Evolutionary conservation across 2,113 vertebrate genomes (phyloP).

Genomic region (Pheucticus melanocephalus): DNA sequence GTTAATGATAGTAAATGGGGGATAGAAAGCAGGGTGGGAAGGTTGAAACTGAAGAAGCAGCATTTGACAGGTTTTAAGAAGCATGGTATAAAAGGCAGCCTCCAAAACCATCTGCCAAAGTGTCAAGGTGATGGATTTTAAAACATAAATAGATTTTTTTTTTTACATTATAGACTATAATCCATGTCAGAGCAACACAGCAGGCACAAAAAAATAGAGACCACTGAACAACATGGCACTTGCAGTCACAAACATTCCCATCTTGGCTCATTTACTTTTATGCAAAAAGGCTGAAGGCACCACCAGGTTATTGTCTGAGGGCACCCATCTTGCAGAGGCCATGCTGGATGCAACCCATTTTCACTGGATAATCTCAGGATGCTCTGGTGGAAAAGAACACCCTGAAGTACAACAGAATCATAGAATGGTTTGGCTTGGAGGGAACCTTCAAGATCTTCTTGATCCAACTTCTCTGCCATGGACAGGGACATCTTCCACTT

Average conservation of each 20-base stretch:
- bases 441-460: neutral
- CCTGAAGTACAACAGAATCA: neutral
- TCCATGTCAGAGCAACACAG: neutral
- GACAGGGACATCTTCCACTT: neutral
- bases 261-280: neutral
- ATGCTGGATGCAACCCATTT: neutral
- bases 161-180: neutral
- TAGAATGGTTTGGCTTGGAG: neutral
- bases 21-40: neutral
- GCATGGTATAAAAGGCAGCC: neutral
- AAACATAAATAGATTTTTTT: neutral
- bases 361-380: neutral
- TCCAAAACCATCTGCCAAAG: conserved; percentile 4
- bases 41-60: conserved; percentile 7
- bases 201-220: neutral
- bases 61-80: neutral
- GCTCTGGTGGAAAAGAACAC: neutral
- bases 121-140: conserved; percentile 21
- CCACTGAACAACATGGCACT: neutral
- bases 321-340: neutral
- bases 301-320: neutral
- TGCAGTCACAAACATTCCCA: neutral
- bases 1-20: neutral
- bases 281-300: neutral
- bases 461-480: neutral